Evolutionary conservation across 2,797 vertebrate species (phyloP).

Genomic region (Sparidentex hasta): DNA sequence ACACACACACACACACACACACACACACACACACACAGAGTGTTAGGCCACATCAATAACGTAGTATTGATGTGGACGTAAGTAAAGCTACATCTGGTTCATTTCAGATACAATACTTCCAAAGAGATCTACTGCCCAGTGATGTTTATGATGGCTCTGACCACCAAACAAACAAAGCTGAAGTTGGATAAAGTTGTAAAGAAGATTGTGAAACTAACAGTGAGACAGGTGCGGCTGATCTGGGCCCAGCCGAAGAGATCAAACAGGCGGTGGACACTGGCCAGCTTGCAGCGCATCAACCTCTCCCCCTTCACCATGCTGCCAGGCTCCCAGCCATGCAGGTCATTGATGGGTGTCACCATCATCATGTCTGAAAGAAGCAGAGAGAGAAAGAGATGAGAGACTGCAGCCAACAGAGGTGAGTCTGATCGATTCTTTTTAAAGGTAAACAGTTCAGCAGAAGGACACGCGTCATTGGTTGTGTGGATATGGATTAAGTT

Average conservation of each 20-base stretch:
- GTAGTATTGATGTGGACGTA: no score
- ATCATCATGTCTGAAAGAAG: constrained; percentile 89
- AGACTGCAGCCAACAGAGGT: not conserved
- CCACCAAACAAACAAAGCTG: not conserved
- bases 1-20: not conserved
- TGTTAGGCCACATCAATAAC: not conserved
- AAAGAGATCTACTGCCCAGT: not conserved
- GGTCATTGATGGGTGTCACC: constrained; percentile 94
- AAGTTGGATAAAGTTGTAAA: no score
- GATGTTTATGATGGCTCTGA: not conserved
- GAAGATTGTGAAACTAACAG: constrained; percentile 81
- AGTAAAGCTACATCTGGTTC: not conserved
- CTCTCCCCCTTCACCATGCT: constrained; percentile 94
- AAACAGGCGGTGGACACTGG: constrained; percentile 92
- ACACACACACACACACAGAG: no score
- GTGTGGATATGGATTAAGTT: not conserved
- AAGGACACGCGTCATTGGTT: not conserved
- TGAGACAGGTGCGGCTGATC: constrained; percentile 90
- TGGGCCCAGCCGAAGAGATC: constrained; percentile 96
- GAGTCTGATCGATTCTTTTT: not conserved
- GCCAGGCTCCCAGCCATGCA: constrained; percentile 89
- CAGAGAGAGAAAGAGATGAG: not conserved
- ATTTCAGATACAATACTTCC: not conserved
- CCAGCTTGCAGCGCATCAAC: constrained; percentile 95
- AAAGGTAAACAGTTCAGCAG: not conserved